Base-by-base conservation (phyloP, 30 jellyfish, hydroid and myxozoan species). In the Aurelia aurita complex sp. Pacific region DNA sequence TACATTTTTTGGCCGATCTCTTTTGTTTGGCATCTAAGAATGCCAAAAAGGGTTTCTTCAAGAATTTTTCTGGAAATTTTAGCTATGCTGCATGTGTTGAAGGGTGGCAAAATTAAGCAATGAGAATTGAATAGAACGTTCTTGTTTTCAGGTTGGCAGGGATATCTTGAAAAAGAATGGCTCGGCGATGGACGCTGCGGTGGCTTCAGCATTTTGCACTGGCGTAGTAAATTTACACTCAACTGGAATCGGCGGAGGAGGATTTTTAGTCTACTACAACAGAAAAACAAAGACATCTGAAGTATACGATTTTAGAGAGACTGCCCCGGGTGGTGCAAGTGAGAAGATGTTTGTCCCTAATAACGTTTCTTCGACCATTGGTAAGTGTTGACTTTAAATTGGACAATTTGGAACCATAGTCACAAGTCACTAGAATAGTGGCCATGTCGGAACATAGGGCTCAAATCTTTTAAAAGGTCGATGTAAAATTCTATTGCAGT, bases 161-260 rank as follows among this genome's bases (percentile, higher is more conserved):
- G 80, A 89, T 32, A 86, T 94, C 1, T 71, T 94, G 69, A 18
- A 53, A 74, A 69, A 67, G 82, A 69, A 69, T 0, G 99, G 99
- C 43, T 75, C 90, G 13, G 97, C 96, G 1, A 96, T 77, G 3
- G 99, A 94, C 75, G 88, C 94, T 7, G 99, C 99, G 54, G 88
- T 94, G 15, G 99, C 97, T 6, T 46, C 97, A 8, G 59, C 69
- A 7, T 72, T 94, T 38, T 94, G 99, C 90, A 46, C 87, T 1
- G 97, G 99, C 46, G 97, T 94, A 5, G 97, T 85, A 3, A 80
- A 94, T 66, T 66, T 83, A 32, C 97, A 89, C 38, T 94, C 99
- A 11, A 77, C 97, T 43, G 99, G 99, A 3, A 69, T 94, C 19
- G 99, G 99, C 17, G 99, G 99, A 15, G 99, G 97, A 35, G 97